Conservation (phyloP, 2,888 invertebrate genomes). For the Cryptus armator region DNA sequence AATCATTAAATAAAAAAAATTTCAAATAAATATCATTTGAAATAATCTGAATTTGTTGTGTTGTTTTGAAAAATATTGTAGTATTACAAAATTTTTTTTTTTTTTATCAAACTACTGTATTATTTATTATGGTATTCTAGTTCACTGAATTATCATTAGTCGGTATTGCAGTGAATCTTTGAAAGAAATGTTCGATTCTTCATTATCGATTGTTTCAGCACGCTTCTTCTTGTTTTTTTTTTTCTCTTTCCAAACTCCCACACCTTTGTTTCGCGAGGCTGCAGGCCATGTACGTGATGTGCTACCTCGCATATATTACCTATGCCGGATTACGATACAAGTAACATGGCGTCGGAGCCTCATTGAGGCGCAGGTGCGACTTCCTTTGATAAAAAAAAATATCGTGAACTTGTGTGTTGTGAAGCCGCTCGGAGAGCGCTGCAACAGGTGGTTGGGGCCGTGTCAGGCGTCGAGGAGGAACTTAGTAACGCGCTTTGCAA, state of each 20-base stretch:
- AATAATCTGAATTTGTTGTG: too few species aligned
- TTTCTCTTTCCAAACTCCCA: background rate
- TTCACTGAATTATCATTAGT: background rate
- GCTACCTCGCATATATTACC: constrained; percentile 16
- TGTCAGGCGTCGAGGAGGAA: constrained; percentile 48
- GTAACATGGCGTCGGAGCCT: constrained; percentile 71
- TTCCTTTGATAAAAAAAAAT: constrained; percentile 44
- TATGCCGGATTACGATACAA: constrained; percentile 37
- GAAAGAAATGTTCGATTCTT: background rate
- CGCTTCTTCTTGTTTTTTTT: background rate
- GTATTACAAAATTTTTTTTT: too few species aligned
- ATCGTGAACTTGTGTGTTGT: constrained; percentile 46
- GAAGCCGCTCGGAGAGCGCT: constrained; percentile 48
- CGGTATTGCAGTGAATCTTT: background rate
- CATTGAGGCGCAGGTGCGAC: constrained; percentile 73
- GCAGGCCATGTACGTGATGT: background rate
- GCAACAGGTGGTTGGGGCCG: constrained; percentile 54
- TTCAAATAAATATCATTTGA: too few species aligned
- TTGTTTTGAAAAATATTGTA: too few species aligned
- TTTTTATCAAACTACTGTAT: too few species aligned
- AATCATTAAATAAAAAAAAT: too few species aligned
- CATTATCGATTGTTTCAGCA: background rate
- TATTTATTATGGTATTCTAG: too few species aligned
- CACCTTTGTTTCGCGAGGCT: background rate
- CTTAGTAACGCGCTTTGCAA: constrained; percentile 55